Base-by-base conservation (phyloP, 1,140 invertebrate genomes). In the Dendrolimus punctatus region DNA sequence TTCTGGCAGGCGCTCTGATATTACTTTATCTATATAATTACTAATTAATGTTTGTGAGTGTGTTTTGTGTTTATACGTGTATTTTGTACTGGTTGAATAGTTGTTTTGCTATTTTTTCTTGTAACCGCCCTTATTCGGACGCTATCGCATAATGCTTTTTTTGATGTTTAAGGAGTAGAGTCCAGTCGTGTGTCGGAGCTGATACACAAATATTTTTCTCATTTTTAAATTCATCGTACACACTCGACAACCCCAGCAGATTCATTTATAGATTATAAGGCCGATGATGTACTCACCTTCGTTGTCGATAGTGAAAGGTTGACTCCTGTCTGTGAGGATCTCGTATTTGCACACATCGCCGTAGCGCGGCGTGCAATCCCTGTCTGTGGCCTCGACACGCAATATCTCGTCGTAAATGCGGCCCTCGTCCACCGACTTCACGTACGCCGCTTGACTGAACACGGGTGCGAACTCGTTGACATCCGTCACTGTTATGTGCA, bases 321-420 rank as follows among this genome's bases (percentile, higher is more conserved):
- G 94, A 71, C 95, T 94, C 39, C 91, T 90, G 57, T 85, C 82
- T 0, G 95, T 96, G 2, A 97, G 85, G 57, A 99, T 97, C 76
- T 98, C 95, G 87, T 98, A 99, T 76, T 96, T 96, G 92, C 97
- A 98, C 36, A 99, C 96, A 73, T 97, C 95, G 5, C 96, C 95
- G 80, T 94, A 98, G 60, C 96, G 93, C 8, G 95, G 94, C 2
- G 96, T 97, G 75, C 95, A 96, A 79, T 99, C 97, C 40, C 95
- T 89, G 73, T 99, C 97, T 0, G 92, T 92, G 0, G 97, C 97
- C 71, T 96, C 94, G 0, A 99, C 95, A 8, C 95, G 91, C 4
- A 98, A 89, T 40, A 99, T 95, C 74, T 96, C 94, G 68, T 96
- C 93, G 80, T 96, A 97, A 7, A 98, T 86, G 7, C 94, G 91